These are phyloP conservation scores for Siphlonurus alternatus DNA, from an alignment of 2,888 invertebrate species.

Conservation along the genomic window DNA sequence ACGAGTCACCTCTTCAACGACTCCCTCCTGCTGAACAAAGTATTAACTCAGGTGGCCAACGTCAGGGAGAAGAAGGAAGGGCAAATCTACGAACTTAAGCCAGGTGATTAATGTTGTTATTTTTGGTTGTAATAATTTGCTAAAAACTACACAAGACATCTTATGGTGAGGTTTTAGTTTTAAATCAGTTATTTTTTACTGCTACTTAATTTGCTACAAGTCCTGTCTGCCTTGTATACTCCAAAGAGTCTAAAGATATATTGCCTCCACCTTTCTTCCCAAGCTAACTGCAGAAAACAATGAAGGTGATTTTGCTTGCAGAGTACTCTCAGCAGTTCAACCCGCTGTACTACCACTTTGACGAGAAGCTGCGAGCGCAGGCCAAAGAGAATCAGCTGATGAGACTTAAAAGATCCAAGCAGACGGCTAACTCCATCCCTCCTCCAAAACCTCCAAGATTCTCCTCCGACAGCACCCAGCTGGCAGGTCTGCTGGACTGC, in stretches of 20 bases:
- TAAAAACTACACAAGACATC: too few species aligned
- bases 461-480: conserved; percentile 55
- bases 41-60: conserved; percentile 74
- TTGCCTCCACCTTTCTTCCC: too few species aligned
- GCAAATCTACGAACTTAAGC: conserved; percentile 69
- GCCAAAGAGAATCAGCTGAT: conserved; percentile 85
- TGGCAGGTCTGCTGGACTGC: conserved; percentile 71
- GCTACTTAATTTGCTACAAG: too few species aligned
- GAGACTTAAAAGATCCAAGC: conserved; percentile 60
- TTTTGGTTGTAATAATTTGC: too few species aligned
- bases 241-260: too few species aligned
- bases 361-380: conserved; percentile 74
- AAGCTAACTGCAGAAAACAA: too few species aligned
- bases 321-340: conserved; percentile 76
- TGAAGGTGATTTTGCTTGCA: too few species aligned
- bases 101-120: too few species aligned
- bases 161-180: too few species aligned
- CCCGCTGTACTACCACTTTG: conserved; percentile 96
- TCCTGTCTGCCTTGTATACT: too few species aligned
- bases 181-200: too few species aligned
- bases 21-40: conserved; percentile 66
- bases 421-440: conserved; percentile 78
- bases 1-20: conserved; percentile 79
- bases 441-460: conserved; percentile 73
- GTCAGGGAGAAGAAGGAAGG: conserved; percentile 67